Evolutionary conservation across 2,113 vertebrate genomes (phyloP).

Genomic region (Malurus elegans): DNA sequence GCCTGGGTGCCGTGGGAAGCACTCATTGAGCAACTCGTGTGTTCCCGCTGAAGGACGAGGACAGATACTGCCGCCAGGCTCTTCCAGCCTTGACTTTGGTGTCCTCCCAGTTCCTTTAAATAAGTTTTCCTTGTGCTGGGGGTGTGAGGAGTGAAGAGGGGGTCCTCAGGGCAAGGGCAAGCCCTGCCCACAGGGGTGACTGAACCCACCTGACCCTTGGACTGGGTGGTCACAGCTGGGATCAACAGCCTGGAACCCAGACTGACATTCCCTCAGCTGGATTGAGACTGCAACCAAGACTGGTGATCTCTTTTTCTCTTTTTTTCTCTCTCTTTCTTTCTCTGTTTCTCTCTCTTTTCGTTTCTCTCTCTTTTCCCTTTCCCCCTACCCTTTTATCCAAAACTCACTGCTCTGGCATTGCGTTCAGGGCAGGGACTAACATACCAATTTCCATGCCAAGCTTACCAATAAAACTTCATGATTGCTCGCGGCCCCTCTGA

Average conservation of each 20-base stretch:
- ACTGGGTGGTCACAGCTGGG: neutral
- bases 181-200: neutral
- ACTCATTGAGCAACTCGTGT: neutral
- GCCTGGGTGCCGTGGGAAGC: accelerated
- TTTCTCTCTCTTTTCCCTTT: neutral
- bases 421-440: neutral
- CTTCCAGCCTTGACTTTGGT: neutral
- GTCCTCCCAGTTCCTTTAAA: neutral
- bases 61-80: neutral
- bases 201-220: neutral
- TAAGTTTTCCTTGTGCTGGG: neutral
- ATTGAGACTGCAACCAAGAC: neutral
- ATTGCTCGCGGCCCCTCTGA: neutral
- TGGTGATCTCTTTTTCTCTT: neutral
- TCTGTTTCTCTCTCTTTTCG: neutral
- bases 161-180: accelerated
- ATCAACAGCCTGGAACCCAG: neutral
- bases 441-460: neutral
- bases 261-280: neutral
- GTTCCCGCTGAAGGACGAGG: neutral
- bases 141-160: neutral
- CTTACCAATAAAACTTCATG: neutral
- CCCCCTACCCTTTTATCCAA: neutral
- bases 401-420: too few species aligned
- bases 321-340: neutral